These are phyloP conservation scores for Tetramorium simillimum DNA, from an alignment of 1,140 invertebrate genomes.

Conservation along the genomic window DNA sequence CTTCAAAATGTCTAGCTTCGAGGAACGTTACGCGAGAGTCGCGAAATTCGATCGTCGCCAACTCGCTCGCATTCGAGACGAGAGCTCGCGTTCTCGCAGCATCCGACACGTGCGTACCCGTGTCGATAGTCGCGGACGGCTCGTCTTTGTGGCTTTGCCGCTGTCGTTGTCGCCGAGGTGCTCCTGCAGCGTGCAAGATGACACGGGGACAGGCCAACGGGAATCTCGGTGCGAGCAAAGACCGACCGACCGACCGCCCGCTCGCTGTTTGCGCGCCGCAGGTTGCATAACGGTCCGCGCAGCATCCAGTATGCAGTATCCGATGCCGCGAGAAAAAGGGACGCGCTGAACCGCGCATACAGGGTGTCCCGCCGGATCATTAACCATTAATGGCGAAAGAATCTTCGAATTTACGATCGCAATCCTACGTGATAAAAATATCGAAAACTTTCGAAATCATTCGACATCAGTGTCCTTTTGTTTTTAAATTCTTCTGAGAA, in stretches of 20 bases:
- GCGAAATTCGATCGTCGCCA: not conserved
- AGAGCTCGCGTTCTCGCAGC: not conserved
- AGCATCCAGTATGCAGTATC: slow-evolving; percentile 71
- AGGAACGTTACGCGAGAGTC: not conserved
- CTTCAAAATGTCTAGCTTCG: not conserved
- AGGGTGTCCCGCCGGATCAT: not conserved
- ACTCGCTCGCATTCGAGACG: not conserved
- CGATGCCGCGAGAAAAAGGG: slow-evolving; percentile 44
- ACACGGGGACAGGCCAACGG: slow-evolving; percentile 67
- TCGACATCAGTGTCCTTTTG: not conserved
- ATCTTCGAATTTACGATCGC: not conserved
- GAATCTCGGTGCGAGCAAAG: slow-evolving; percentile 65
- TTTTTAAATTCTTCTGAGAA: not conserved
- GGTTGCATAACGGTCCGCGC: slow-evolving; percentile 73
- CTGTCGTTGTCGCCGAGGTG: not conserved
- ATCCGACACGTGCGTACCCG: not conserved
- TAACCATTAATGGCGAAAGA: not conserved
- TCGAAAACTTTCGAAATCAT: not conserved
- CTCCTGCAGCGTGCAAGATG: slow-evolving; percentile 28
- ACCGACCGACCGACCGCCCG: slow-evolving; percentile 35
- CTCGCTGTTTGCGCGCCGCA: slow-evolving; percentile 60
- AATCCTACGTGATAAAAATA: too few species aligned
- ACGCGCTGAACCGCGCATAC: slow-evolving; percentile 22
- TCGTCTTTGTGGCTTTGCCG: slow-evolving; percentile 28
- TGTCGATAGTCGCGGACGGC: slow-evolving; percentile 1